These are phyloP conservation scores for Aldabrachelys gigantea DNA, from an alignment of 2,113 vertebrate species.

Conservation along the genomic window DNA sequence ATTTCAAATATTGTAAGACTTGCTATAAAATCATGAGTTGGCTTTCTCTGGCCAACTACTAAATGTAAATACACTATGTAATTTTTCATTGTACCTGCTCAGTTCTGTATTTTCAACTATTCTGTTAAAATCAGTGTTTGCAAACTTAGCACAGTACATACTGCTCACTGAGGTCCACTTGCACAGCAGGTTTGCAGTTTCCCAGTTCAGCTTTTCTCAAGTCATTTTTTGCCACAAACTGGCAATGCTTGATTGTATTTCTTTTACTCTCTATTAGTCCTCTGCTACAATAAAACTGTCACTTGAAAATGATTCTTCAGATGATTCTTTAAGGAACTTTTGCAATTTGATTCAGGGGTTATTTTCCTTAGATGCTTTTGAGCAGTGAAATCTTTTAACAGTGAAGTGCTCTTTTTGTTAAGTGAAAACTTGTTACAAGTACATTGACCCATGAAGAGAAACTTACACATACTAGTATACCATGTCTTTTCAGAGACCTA, in stretches of 20 bases:
- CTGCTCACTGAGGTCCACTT: not conserved
- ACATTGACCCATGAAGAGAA: not conserved
- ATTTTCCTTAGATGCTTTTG: not conserved
- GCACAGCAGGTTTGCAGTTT: not conserved
- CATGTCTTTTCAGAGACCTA: not conserved
- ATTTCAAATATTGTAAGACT: not conserved
- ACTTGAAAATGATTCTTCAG: not conserved
- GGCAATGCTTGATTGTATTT: not conserved
- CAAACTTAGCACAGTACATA: not conserved
- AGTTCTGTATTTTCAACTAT: not conserved
- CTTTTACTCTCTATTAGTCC: not conserved
- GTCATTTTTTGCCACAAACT: not conserved
- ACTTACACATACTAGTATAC: fast-evolving
- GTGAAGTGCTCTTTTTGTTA: not conserved
- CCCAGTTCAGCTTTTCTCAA: not conserved
- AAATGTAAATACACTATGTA: not conserved
- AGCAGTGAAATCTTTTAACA: not conserved
- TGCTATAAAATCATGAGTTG: not conserved
- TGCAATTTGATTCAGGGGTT: not conserved
- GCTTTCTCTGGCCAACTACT: not conserved
- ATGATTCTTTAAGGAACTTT: not conserved
- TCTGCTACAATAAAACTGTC: not conserved
- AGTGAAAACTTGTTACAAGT: not conserved
- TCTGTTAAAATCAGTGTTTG: not conserved
- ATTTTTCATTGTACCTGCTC: not conserved